A percentile compares a stretch with the other conserved stretches of the same genome.
Evolutionary conservation across 1,140 invertebrate genomes (phyloP).

Genomic region (Pemphigus obesinymphae): DNA sequence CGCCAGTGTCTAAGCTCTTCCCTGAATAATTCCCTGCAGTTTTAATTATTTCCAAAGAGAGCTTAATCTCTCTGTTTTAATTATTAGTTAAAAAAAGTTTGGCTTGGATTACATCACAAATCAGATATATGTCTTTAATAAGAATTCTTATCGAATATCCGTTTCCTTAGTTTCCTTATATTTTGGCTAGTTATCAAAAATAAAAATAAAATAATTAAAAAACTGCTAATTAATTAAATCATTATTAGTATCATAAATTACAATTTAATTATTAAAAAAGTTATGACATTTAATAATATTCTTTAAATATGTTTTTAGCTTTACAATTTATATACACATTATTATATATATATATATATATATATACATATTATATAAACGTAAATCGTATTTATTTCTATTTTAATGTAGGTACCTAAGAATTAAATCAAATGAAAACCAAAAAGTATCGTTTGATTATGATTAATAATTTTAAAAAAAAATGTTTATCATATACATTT

Average conservation of each 20-base stretch:
- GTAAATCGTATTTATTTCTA: too few species aligned
- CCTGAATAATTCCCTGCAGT: neutral
- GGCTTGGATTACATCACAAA: neutral
- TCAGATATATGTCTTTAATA: neutral
- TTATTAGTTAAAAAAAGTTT: constrained; percentile 40
- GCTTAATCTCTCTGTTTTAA: constrained; percentile 33
- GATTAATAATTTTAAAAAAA: too few species aligned
- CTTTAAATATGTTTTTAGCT: too few species aligned
- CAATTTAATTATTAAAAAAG: neutral
- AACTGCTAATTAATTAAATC: neutral
- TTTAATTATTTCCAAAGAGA: constrained; percentile 34
- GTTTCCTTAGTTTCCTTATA: neutral
- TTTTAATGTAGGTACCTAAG: too few species aligned
- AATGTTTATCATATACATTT: too few species aligned
- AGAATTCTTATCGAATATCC: constrained; percentile 19
- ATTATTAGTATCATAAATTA: neutral
- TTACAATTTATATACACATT: too few species aligned
- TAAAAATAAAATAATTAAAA: too few species aligned
- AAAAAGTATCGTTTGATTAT: too few species aligned
- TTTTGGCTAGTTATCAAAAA: neutral
- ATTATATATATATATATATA: neutral
- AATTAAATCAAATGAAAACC: too few species aligned
- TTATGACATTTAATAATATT: neutral
- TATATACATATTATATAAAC: neutral
- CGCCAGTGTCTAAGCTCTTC: neutral